A percentile compares a stretch with the other conserved stretches of the same genome.
phyloP scores from a whole-genome alignment of 2,797 vertebrate genomes.

The Periophthalmus magnuspinnatus region DNA sequence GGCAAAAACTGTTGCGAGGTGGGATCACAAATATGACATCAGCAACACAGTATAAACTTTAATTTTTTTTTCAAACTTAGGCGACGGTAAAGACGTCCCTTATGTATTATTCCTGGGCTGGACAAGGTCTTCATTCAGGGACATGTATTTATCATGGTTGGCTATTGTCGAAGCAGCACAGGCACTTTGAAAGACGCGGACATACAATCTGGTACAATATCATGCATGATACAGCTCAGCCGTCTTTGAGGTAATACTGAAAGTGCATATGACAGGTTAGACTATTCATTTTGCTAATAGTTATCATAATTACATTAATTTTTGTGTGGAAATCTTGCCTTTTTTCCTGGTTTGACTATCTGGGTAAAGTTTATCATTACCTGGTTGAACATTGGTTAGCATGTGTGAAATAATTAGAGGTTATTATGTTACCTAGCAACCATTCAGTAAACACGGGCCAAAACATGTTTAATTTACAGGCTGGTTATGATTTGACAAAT shows the following conservation, averaged over 20 bases:
- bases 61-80: slow-evolving; percentile 65
- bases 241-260: slow-evolving; percentile 75
- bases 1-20: slow-evolving; percentile 57
- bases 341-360: not conserved
- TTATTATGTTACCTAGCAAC: not conserved
- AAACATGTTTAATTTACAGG: too few relatives aligned
- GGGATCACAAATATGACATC: slow-evolving; percentile 58
- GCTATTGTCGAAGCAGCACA: slow-evolving; percentile 80
- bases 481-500: too few relatives aligned
- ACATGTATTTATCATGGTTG: slow-evolving; percentile 66
- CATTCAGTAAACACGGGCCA: not conserved
- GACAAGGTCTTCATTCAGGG: slow-evolving; percentile 67
- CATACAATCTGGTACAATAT: slow-evolving; percentile 81
- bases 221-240: slow-evolving; percentile 82
- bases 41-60: slow-evolving; percentile 65
- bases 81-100: slow-evolving; percentile 77
- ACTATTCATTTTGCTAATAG: not conserved
- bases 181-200: slow-evolving; percentile 81
- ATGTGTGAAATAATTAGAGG: too few relatives aligned
- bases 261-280: slow-evolving; percentile 18
- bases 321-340: too few relatives aligned
- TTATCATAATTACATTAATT: not conserved
- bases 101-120: slow-evolving; percentile 78
- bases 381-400: not conserved
- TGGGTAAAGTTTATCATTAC: not conserved